phyloP scores from a whole-genome alignment of 2,797 vertebrate genomes.

The Apodemus agrarius region DNA sequence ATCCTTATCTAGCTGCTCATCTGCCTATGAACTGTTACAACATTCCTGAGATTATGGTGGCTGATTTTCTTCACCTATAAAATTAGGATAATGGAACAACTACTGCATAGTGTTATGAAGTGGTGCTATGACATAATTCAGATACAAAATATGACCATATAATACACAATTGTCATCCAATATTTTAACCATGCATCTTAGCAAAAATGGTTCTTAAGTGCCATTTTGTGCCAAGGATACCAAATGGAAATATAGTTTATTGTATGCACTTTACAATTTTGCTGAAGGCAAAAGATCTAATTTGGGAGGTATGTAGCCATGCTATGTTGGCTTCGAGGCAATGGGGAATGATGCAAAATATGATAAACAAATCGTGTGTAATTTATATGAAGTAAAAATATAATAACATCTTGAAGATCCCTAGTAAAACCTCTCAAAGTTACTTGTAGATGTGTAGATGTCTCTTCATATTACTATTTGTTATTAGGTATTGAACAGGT shows the following conservation, averaged over 20 bases:
- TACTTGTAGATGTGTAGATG: neutral
- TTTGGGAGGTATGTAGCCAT: neutral
- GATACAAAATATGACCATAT: neutral
- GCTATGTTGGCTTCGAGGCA: neutral
- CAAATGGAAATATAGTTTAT: neutral
- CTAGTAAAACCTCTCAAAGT: neutral
- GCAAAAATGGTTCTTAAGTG: neutral
- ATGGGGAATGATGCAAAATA: neutral
- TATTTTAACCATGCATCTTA: neutral
- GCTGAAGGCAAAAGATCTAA: neutral
- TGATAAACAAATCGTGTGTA: neutral
- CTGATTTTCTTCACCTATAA: neutral
- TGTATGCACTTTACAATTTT: neutral
- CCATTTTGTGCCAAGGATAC: neutral
- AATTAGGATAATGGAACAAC: neutral
- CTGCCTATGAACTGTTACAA: neutral
- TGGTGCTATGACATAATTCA: neutral
- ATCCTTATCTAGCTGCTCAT: neutral
- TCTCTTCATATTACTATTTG: neutral
- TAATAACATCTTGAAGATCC: neutral
- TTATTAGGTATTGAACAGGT: neutral
- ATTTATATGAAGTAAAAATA: slow-evolving; percentile 17
- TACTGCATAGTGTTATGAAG: neutral
- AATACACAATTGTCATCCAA: neutral
- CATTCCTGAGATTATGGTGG: neutral